Evolutionary conservation across 2,113 vertebrate species (phyloP), one percentile per base, ranked within the genome.

Genomic region (Hymenochirus boettgeri): DNA sequence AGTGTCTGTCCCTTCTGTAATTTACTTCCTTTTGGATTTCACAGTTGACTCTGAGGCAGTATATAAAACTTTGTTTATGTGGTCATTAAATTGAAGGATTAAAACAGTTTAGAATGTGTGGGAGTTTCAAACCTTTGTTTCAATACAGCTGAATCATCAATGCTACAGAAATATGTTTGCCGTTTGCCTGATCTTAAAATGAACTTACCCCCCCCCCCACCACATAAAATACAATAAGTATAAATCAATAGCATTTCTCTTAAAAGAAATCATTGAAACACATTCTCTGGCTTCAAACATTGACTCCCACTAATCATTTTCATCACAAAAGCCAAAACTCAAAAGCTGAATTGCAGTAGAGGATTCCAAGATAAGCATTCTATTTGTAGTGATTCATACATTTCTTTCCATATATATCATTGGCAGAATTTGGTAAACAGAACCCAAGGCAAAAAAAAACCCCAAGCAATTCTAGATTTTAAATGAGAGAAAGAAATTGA

Each of bases 71-170:
- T 18, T 12, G 53, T 65, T 56, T 53, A 33, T 51, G 55, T 55
- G 51, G 26, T 55, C 51, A 55, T 27, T 64, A 64, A 55, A 55
- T 56, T 37, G 25, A 65, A 65, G 56, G 51, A 54, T 55, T 46
- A 56, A 31, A 23, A 26, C 53, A 33, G 4, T 37, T 46, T 35
- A 19, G 21, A 1, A 9, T 57, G 62, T 35, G 61, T 50, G 35
- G 61, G 61, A 62, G 61, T 37, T 31, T 51, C 27, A 13, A 11
- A 27, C 39, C 23, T 65, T 57, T 57, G 26, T 65, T 48, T 57
- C 22, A 65, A 55, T 33, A 57, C 26, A 37, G 45, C 54, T 66
- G 54, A 57, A 58, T 66, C 55, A 57, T 66, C 63, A 26, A 17
- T 5, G 26, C 27, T 29, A 29, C 7, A 42, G 3, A 42, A 42